Evolutionary conservation across 1,140 invertebrate genomes (phyloP), one percentile per base, ranked within the genome.

Genomic region (Pectinophora gossypiella): DNA sequence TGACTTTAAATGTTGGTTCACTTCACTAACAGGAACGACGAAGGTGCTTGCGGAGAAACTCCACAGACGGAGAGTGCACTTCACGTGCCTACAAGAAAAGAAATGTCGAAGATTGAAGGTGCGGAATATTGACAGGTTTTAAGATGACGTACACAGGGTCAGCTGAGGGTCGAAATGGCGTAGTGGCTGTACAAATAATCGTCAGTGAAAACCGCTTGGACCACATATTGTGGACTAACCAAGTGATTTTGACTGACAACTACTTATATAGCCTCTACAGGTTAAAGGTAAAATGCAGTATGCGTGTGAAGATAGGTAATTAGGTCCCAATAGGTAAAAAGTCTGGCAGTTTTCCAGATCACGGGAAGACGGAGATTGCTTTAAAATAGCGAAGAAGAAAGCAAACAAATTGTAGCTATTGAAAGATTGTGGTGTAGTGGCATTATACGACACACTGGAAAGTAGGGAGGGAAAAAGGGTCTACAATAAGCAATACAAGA

Each of bases 81-180:
- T 57, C 27, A 21, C 40, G 10, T 65, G 58, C 44, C 46, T 65
- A 12, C 55, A 62, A 19, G 60, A 62, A 46, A 58, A 46, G 18
- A 48, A 42, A 52, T 52, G 48, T 47, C 20, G 19, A 12, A 48
- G 60, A 6, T 49, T 52, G 18, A 49, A 53, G 22, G 21, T 51
- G n/a, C 19, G 52, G n/a, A 35, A 61, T 19, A 56, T 61, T 16
- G 48, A 48, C 4, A 40, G 55, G 46, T 12, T 61, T 61, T 22
- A 50, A 59, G 38, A 45, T 58, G 0, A 52, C 54, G 16, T 60
- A 64, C 27, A 16, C 20, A 16, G 54, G 57, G 12, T 32, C 57
- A 40, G 51, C 32, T 13, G 9, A 50, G 5, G 16, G 18, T 19
- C 47, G 40, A 36, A 57, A 59, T 59, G 51, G 56, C 3, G 51